A percentile compares a stretch with the other conserved stretches of the same genome.
Conservation (phyloP, 2,888 invertebrate genomes). For the Cryptops parisi region DNA sequence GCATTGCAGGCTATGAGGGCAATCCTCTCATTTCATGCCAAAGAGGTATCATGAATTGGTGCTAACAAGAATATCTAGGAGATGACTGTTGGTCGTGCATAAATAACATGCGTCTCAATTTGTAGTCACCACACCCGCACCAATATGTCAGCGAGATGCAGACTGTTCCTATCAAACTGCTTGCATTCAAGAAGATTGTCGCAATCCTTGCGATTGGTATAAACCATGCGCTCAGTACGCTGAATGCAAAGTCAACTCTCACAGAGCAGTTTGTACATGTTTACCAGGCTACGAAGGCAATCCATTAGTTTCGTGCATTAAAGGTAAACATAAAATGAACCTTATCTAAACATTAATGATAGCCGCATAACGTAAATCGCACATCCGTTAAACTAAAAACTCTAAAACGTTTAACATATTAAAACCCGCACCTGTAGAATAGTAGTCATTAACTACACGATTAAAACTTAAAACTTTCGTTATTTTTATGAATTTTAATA, state of each 20-base stretch:
- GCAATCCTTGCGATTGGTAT: conserved; percentile 51
- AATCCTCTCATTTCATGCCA: conserved; percentile 21
- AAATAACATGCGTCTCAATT: background rate
- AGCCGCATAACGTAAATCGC: no score
- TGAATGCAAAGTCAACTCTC: conserved; percentile 64
- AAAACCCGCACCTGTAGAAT: no score
- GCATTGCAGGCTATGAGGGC: conserved; percentile 31
- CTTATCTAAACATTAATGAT: no score
- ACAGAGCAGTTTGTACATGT: conserved; percentile 68
- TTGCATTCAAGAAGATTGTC: conserved; percentile 23
- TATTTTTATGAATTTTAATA: no score
- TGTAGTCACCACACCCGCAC: conserved; percentile 3
- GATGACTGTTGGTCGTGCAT: background rate
- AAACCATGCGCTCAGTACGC: conserved; percentile 65
- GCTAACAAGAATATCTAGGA: no score
- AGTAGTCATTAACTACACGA: no score
- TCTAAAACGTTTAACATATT: no score
- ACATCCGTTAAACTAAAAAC: no score
- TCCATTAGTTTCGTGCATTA: conserved; percentile 36
- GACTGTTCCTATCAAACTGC: conserved; percentile 14
- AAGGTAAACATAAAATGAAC: conserved; percentile 19
- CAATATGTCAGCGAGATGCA: conserved; percentile 14
- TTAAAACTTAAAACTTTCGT: no score
- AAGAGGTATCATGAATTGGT: conserved; percentile 14
- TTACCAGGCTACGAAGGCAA: conserved; percentile 60